Conservation (phyloP, 2,797 vertebrate species). For the Clarias pachynema region DNA sequence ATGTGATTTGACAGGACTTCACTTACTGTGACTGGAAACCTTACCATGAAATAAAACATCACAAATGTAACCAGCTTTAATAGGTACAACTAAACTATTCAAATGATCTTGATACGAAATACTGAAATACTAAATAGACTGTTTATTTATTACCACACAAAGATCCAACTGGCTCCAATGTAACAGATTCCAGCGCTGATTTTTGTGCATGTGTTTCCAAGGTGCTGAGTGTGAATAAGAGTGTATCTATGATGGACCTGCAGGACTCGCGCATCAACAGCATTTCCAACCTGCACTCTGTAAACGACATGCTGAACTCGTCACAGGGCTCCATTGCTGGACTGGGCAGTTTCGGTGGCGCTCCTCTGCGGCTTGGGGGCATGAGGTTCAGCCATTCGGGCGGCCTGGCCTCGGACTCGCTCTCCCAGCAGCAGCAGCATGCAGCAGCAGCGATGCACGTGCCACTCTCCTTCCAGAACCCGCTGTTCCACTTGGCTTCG, state of each 20-base stretch:
- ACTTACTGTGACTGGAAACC: neutral
- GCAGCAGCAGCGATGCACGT: slow-evolving; percentile 84
- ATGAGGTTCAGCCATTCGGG: slow-evolving; percentile 87
- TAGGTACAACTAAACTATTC: neutral
- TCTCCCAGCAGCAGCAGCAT: slow-evolving; percentile 88
- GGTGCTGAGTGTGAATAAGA: slow-evolving; percentile 95
- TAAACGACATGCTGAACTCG: slow-evolving; percentile 89
- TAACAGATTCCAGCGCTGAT: neutral
- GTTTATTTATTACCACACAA: neutral
- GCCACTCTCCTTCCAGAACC: slow-evolving; percentile 96
- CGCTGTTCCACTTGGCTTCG: slow-evolving; percentile 92
- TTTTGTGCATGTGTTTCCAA: slow-evolving; percentile 48
- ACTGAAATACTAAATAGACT: neutral
- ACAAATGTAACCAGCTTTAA: neutral
- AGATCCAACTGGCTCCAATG: neutral
- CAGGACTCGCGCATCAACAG: slow-evolving; percentile 95
- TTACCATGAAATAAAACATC: neutral
- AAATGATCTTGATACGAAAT: too few relatives aligned
- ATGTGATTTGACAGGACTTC: neutral
- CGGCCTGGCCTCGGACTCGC: slow-evolving; percentile 87
- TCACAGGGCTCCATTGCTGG: slow-evolving; percentile 91
- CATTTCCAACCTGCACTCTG: slow-evolving; percentile 91
- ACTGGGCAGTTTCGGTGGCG: slow-evolving; percentile 80
- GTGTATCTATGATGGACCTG: slow-evolving; percentile 96
- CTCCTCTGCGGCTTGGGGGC: slow-evolving; percentile 84